Evolutionary conservation across 2,113 vertebrate genomes (phyloP), one percentile per base, ranked within the genome.

Genomic region (Ophiodon elongatus): DNA sequence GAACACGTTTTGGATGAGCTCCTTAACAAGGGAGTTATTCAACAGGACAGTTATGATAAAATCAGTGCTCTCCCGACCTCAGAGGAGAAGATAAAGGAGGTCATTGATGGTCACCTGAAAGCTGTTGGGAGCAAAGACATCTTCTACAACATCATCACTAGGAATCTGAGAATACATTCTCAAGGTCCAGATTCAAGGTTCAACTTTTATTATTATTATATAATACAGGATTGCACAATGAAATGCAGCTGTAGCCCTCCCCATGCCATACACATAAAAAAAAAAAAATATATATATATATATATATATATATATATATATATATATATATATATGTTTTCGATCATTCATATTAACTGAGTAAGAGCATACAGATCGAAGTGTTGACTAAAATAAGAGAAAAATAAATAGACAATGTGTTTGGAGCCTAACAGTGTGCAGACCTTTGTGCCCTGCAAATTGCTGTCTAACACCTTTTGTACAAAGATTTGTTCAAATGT

Each of bases 141-240:
- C 14, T 67, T 67, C 6, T 27, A 17, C 8, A 1, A 9, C n/a
- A 27, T 45, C 25, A 4, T 27, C 43, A 1, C 4, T 2, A 0
- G 39, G 62, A 13, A 37, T 33, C 8, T 1, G n/a, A 57, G 0
- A 13, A 0, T 13, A 14, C 0, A 11, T 1, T 0, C 2, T 0
- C 31, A 37, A 11, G 33, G 33, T 13, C 2, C 35, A 37, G 7
- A 37, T 37, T 37, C 62, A 64, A 64, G 62, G 33, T 37, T 23
- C 19, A 23, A 4, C 21, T 33, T 27, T 37, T 37, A 35, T 37
- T 64, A 4, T 6, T 33, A 64, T 6, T 37, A n/a, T 1, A n/a
- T 4, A 62, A 39, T 37, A 39, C 21, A 39, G 62, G 19, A 13
- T 64, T 37, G 21, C 62, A 39, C 10, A 21, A 19, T 62, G 29